Evolutionary conservation across 2,113 vertebrate genomes (phyloP).

Genomic region (Oreochromis tanganicae): DNA sequence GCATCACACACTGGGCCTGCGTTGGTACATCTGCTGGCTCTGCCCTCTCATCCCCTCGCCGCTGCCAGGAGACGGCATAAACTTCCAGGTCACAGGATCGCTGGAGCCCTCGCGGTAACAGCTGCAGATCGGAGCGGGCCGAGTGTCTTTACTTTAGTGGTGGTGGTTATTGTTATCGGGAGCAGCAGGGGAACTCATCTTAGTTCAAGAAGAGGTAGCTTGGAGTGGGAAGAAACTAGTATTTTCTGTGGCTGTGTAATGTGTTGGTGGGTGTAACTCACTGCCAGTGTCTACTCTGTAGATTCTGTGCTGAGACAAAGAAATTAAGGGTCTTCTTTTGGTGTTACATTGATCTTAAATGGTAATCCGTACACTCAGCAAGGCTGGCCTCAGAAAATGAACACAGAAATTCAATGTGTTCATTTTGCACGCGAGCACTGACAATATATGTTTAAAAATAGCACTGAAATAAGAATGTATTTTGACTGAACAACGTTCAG

Average conservation of each 20-base stretch:
- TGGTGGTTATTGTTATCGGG: not conserved
- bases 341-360: not conserved
- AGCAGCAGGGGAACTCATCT: not conserved
- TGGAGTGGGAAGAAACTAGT: not conserved
- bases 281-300: not conserved
- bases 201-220: not conserved
- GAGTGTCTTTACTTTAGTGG: not conserved
- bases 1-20: conserved; percentile 71
- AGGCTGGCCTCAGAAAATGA: not conserved
- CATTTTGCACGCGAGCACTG: not conserved
- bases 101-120: conserved; percentile 60
- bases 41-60: conserved; percentile 82
- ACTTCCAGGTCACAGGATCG: conserved; percentile 73
- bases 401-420: not conserved
- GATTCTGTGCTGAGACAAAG: not conserved
- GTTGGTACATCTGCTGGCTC: conserved; percentile 83
- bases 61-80: conserved; percentile 80
- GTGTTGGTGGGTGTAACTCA: not conserved
- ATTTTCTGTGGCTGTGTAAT: not conserved
- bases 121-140: not conserved
- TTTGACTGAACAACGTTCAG: not conserved
- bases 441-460: not conserved
- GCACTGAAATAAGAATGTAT: conserved; percentile 17
- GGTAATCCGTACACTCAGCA: not conserved
- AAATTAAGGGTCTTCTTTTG: not conserved